phyloP scores from a whole-genome alignment of 2,113 vertebrate genomes.

The Antennarius striatus region DNA sequence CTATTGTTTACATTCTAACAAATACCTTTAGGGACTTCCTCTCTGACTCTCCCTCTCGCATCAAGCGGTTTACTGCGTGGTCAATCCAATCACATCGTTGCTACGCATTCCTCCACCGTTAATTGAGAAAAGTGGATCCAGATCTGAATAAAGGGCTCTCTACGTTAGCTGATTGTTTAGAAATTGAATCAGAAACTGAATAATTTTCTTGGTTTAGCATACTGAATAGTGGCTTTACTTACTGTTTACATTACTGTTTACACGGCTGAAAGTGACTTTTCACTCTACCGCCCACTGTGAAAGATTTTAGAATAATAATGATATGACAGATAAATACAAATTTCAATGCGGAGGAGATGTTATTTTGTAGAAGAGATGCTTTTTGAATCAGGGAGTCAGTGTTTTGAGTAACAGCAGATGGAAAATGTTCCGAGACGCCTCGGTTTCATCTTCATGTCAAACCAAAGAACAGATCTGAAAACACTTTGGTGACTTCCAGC shows the following conservation, averaged over 20 bases:
- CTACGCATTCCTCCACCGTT: slow-evolving; percentile 33
- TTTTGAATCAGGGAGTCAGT: background rate
- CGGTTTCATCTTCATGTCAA: slow-evolving; percentile 9
- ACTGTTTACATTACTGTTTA: background rate
- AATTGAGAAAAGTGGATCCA: slow-evolving; percentile 60
- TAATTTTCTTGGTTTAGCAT: too few species aligned
- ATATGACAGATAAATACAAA: slow-evolving; percentile 3
- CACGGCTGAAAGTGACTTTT: background rate
- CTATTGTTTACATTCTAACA: slow-evolving; percentile 60
- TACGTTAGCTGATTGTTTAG: background rate
- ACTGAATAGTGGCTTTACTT: background rate
- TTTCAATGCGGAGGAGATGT: background rate
- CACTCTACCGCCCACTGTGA: background rate
- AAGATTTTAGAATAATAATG: background rate
- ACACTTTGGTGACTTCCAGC: slow-evolving; percentile 20
- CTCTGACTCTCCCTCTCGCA: slow-evolving; percentile 31
- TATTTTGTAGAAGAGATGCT: background rate
- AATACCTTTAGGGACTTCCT: slow-evolving; percentile 51
- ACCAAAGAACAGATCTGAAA: slow-evolving; percentile 13
- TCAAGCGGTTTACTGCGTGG: slow-evolving; percentile 33
- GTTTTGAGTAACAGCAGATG: slow-evolving; percentile 5
- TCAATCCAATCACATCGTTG: slow-evolving; percentile 45
- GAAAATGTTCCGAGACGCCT: background rate
- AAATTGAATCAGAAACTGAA: too few species aligned
- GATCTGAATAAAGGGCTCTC: slow-evolving; percentile 28